Evolutionary conservation across 2,113 vertebrate species (phyloP).

Genomic region (Poeciliopsis retropinna): DNA sequence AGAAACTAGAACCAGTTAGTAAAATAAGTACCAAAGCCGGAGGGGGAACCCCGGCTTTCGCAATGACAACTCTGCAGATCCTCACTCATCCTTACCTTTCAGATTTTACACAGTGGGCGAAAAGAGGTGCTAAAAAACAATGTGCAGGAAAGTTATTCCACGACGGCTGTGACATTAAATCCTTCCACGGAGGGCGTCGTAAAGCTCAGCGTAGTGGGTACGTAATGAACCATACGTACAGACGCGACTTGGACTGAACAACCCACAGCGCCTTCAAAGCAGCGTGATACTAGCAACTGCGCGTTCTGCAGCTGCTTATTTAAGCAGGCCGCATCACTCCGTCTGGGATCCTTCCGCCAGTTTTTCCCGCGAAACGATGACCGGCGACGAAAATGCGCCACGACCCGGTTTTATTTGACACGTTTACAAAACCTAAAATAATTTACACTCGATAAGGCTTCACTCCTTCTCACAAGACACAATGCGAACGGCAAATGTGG

Average conservation of each 20-base stretch:
- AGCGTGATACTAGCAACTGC: conserved; percentile 67
- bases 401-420: accelerated
- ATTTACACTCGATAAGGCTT: background rate
- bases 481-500: background rate
- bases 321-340: conserved; percentile 43
- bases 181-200: conserved; percentile 44
- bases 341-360: background rate
- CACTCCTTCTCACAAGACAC: background rate
- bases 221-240: conserved; percentile 28
- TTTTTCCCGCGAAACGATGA: conserved; percentile 68
- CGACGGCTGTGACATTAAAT: conserved; percentile 58
- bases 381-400: background rate
- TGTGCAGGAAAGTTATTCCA: conserved; percentile 58
- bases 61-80: conserved; percentile 22
- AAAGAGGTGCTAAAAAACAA: conserved; percentile 1
- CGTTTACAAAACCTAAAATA: accelerated
- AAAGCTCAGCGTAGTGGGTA: conserved; percentile 19
- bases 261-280: conserved; percentile 30
- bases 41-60: background rate
- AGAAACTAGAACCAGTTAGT: background rate
- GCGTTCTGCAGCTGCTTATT: conserved; percentile 26
- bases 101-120: conserved; percentile 6
- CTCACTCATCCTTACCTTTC: conserved; percentile 60
- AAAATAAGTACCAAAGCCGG: conserved; percentile 4
- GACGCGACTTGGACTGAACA: conserved; percentile 28